Base-by-base conservation (phyloP, 2,888 invertebrate genomes). In the Apotomis betuletana region DNA sequence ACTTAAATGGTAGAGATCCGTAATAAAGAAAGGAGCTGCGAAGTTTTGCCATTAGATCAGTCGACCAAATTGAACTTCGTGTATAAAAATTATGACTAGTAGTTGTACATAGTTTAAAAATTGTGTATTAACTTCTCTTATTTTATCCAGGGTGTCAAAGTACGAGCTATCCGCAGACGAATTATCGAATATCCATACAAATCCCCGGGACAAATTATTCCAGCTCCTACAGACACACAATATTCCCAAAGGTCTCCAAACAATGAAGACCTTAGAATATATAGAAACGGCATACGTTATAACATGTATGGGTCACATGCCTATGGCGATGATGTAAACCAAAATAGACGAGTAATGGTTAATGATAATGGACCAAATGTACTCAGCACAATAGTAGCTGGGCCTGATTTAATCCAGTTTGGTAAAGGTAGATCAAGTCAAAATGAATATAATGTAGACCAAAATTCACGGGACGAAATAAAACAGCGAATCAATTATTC, bases 101-200 rank as follows among this genome's bases (percentile, higher is more conserved):
- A 41, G 41, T 41, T 6, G 6, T 41, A 41, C 41, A n/a, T n/a
- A 41, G 6, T 41, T 41, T 41, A 41, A 41, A 4, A 49, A 9
- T 49, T 49, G 9, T 9, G 49, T 49, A 41, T 41, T 6, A 41
- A 41, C 41, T 44, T 60, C 5, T n/a, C 5, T 58, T 4, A 4
- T 59, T 44, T 44, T 61, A 4, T 57, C 3, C 46, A 65, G 65
- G 46, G 46, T n/a, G n/a, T 5, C 38, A 55, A 65, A n/a, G 54
- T 65, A n/a, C 65, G 65, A 9, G 65, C 57, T 6, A 46, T 27
- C 9, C 65, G 55, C n/a, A 55, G 8, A 46, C 27, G 27, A 15
- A n/a, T 15, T 12, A 36, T 65, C 4, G 44, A 65, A 5, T 57
- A 65, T 46, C 12, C 41, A 41, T 41, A 41, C 41, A 0, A 4